These are phyloP conservation scores for Drosophila niveifrons DNA, from an alignment of 2,888 invertebrate species.

Conservation along the genomic window DNA sequence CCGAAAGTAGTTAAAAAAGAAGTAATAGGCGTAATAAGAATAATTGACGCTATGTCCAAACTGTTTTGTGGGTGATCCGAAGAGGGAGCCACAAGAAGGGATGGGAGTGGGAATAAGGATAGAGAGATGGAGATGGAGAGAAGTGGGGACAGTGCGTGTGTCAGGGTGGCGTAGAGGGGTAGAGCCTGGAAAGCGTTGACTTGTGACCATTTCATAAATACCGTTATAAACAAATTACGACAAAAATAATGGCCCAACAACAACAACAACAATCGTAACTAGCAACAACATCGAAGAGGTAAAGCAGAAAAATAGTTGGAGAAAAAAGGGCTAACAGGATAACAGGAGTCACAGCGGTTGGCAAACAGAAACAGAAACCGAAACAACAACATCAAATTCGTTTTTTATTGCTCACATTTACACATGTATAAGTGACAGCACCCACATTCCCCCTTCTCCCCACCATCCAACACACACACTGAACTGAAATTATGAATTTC, in stretches of 20 bases:
- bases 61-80: constrained; percentile 24
- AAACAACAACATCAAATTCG: constrained; percentile 45
- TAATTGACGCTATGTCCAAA: constrained; percentile 70
- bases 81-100: too few relatives aligned
- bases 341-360: constrained; percentile 49
- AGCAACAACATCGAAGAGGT: constrained; percentile 40
- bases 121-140: not conserved
- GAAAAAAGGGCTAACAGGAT: constrained; percentile 50
- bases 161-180: not conserved
- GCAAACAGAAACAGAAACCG: constrained; percentile 4
- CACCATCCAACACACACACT: constrained; percentile 25
- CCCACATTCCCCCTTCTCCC: constrained; percentile 17
- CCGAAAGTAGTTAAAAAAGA: constrained; percentile 68
- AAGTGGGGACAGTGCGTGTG: constrained; percentile 56
- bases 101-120: too few relatives aligned
- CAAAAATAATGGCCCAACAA: constrained; percentile 70
- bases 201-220: constrained; percentile 84
- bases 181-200: constrained; percentile 77
- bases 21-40: constrained; percentile 83
- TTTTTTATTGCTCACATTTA: constrained; percentile 78
- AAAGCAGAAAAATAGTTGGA: constrained; percentile 13
- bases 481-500: constrained; percentile 81
- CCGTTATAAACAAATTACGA: constrained; percentile 81
- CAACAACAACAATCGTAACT: constrained; percentile 48
- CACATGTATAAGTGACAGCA: constrained; percentile 73